Evolutionary conservation across 1,140 invertebrate species (phyloP), one percentile per base, ranked within the genome.

Genomic region (Caenorhabditis inopinata): DNA sequence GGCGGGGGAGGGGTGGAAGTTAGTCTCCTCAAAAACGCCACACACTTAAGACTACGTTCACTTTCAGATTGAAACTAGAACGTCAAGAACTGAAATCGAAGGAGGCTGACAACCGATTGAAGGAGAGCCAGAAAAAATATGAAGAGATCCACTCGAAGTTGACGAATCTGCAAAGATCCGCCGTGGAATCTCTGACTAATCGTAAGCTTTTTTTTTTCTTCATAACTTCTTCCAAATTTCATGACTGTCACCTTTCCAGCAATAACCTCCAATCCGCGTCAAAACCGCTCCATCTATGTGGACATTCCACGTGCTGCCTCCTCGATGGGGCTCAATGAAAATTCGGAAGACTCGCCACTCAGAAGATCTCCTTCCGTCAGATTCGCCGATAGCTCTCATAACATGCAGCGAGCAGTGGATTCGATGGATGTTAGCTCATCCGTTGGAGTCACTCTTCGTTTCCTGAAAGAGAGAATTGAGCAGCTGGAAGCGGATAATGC

Each of bases 401-500:
- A 68, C n/a, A 68, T 68, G 32, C 58, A 68, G 38, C 12, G 58
- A 21, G 58, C 58, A 21, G 58, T 68, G 18, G 58, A 68, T 12
- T 68, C 58, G 11, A 68, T 68, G 49, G 76, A 78, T 62, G 49
- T 78, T 5, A 48, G 42, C 18, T 62, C 51, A 16, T 78, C 76
- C 0, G 53, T 79, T 58, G 78, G 58, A 35, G 58, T 79, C 27
- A 79, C 78, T n/a, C 23, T 79, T 12, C 35, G 73, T 12, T 79
- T 68, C 27, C 32, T 79, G 62, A 79, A 79, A 35, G 78, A 79
- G 47, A 38, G 78, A 14, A 79, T 79, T 35, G 68, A 47, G 9
- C 73, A 81, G 23, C 23, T 81, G 79, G 79, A 81, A 76, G 38
- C 42, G 18, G 79, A 81, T 25, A 81, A 76, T 25, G 74, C 38